phyloP scores from a whole-genome alignment of 2,113 vertebrate genomes.

The Athene noctua region DNA sequence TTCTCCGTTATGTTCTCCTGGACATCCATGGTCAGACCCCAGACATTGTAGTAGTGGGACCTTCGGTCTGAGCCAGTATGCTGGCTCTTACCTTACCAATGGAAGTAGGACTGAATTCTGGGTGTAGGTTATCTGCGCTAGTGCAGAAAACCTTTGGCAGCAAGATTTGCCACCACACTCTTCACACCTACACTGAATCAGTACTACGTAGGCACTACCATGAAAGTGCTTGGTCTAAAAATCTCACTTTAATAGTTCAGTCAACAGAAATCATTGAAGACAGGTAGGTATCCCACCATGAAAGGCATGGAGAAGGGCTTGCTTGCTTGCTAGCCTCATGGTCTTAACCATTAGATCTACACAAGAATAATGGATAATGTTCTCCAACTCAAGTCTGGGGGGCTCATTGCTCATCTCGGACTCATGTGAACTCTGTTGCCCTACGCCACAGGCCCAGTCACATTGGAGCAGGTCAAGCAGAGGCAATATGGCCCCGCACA shows the following conservation, averaged over 20 bases:
- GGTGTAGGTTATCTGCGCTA: neutral
- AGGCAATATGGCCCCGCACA: neutral
- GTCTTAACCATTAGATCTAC: neutral
- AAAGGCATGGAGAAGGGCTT: neutral
- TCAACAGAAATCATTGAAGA: neutral
- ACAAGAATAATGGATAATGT: neutral
- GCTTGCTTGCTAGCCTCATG: neutral
- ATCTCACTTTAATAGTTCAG: neutral
- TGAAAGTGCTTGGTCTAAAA: neutral
- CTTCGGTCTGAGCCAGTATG: neutral
- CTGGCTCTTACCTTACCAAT: neutral
- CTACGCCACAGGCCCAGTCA: neutral
- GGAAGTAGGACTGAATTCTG: neutral
- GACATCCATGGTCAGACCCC: neutral
- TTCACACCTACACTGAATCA: neutral
- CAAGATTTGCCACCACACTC: neutral
- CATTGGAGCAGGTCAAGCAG: neutral
- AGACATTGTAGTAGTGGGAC: neutral
- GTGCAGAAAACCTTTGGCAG: neutral
- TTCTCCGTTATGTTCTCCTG: neutral
- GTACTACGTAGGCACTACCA: neutral
- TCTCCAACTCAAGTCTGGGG: neutral
- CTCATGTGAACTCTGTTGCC: neutral
- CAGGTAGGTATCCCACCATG: neutral
- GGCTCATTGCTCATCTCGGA: neutral